Base-by-base conservation (phyloP, 1,140 invertebrate genomes). In the Heterodera schachtii region DNA sequence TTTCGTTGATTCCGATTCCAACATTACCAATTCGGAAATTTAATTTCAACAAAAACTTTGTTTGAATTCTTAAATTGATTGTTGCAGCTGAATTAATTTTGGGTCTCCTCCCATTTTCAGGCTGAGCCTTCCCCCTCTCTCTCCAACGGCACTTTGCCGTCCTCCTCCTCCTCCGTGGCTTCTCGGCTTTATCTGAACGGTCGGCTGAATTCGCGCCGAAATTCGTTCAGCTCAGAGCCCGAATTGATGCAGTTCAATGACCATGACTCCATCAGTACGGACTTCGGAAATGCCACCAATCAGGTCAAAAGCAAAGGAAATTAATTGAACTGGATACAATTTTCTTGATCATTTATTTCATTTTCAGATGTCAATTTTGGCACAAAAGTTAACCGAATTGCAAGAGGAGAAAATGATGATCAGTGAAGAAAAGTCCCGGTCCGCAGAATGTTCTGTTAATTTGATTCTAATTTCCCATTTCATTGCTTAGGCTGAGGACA, bases 151-250 rank as follows among this genome's bases (percentile, higher is more conserved):
- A 78, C 70, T 78, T 44, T 78, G n/a, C 77, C 81, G 19, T 82
- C 81, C 87, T 90, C 46, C 94, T 95, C 79, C 92, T 98, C 41
- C 97, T 94, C 90, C 92, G 99, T 73, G 95, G 94, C 84, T 52
- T 83, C 82, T 70, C 82, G 82, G 11, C 82, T 83, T 11, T 83
- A 83, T 46, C 19, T 78, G 21, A 83, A 83, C 67, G 82, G 82
- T 49, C 80, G 80, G 44, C 80, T 79, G 16, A 76, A 46, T n/a
- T 83, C 82, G n/a, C 47, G 82, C 47, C 66, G 82, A 60, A 73
- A 83, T 70, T 80, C 73, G 5, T 83, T 83, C 31, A 83, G 73
- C 52, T 84, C 82, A 6, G 82, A 83, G 46, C 81, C 81, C n/a
- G 81, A 82, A n/a, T 43, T 82, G 43, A 82, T 82, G 6, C 69